phyloP scores from a whole-genome alignment of 2,888 invertebrate species.

The Danaus chrysippus region DNA sequence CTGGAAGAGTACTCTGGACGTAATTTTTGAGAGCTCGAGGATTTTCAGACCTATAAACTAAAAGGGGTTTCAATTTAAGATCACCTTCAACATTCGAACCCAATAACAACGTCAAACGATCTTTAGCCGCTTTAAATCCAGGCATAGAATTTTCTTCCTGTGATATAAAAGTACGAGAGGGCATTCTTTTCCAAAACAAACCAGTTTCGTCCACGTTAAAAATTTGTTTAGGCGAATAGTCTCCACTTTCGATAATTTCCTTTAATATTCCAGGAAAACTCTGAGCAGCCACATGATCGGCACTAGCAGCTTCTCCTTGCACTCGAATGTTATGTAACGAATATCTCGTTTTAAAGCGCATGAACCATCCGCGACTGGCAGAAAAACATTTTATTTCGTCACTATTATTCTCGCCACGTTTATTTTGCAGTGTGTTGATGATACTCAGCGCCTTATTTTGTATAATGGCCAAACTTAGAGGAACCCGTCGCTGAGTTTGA shows the following conservation, averaged over 20 bases:
- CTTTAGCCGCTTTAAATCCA: too few species aligned
- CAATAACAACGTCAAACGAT: too few species aligned
- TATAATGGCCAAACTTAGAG: constrained; percentile 26
- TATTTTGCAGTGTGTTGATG: constrained; percentile 29
- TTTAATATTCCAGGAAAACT: too few species aligned
- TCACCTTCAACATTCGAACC: constrained; percentile 47
- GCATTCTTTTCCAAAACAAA: constrained; percentile 26
- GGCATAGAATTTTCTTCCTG: too few species aligned
- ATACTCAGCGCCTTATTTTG: too few species aligned
- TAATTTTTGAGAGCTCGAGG: constrained; percentile 41
- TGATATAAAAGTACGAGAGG: too few species aligned
- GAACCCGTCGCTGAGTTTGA: constrained; percentile 26
- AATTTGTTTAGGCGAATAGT: constrained; percentile 14
- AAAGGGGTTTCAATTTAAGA: constrained; percentile 46
- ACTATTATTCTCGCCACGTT: constrained; percentile 29
- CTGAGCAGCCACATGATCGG: too few species aligned
- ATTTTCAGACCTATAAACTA: constrained; percentile 44
- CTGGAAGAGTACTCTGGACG: constrained; percentile 40
- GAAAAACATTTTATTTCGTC: constrained; percentile 23
- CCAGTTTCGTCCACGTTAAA: constrained; percentile 26
- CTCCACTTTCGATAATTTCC: constrained; percentile 26
- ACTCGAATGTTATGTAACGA: constrained; percentile 33
- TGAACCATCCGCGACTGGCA: constrained; percentile 29
- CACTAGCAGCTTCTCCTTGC: too few species aligned
- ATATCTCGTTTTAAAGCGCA: constrained; percentile 25